Evolutionary conservation across 2,888 invertebrate genomes (phyloP), one percentile per base, ranked within the genome.

Genomic region (Lasius fuliginosus): DNA sequence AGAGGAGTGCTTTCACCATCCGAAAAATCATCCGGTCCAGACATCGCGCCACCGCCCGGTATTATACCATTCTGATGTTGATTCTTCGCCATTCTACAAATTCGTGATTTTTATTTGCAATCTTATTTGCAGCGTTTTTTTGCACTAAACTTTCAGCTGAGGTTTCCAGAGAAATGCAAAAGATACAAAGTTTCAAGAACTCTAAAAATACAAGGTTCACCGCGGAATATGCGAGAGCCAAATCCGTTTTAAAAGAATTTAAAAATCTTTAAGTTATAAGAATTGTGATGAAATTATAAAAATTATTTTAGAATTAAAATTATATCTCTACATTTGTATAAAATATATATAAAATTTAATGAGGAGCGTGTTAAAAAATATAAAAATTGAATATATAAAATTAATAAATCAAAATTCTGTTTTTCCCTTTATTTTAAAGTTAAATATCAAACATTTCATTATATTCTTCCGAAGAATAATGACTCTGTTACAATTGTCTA

Each of bases 1-100:
- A 98, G 96, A 88, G 98, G 98, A 88, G 98, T 97, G 92, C 97
- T 97, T 95, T 98, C 98, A 93, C 98, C 98, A 95, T 98, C 98
- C 58, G 98, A 97, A 94, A 97, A 96, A 95, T 98, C 97, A 92
- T 97, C 95, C 69, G 95, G 94, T 58, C 93, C 94, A 73, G 91
- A 96, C 95, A 97, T 97, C 95, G 97, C 97, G 90, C 95, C 96
- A 68, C 94, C 94, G 84, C 96, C 96, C 91, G 95, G 95, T 90
- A 97, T 96, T 92, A 96, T 90, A 65, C 94, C 94, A 88, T 94
- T 94, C 75, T 93, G 96, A 95, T 97, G 97, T 95, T 96, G 97
- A 95, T 96, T 96, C 95, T 97, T 96, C 95, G 97, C 96, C 97
- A 97, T 97, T 86, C 91, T 92, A 85, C 11, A 60, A 36, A 33